These are phyloP conservation scores for Calephelis virginiensis DNA, from an alignment of 1,140 invertebrate genomes.

Conservation along the genomic window DNA sequence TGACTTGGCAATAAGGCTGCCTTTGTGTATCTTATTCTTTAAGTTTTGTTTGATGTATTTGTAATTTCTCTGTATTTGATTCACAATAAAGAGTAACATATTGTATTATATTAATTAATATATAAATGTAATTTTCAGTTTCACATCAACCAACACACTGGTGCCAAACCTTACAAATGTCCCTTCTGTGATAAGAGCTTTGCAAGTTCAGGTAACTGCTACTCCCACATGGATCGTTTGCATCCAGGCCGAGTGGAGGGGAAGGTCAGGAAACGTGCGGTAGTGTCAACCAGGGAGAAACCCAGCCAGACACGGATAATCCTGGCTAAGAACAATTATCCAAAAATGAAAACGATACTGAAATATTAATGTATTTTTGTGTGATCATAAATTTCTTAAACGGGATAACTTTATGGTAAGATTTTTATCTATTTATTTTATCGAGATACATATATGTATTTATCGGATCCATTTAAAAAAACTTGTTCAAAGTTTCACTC, in stretches of 20 bases:
- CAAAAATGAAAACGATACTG: constrained; percentile 33
- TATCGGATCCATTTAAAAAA: too few species aligned
- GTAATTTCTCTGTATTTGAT: too few species aligned
- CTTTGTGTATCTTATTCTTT: too few species aligned
- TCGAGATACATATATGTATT: too few species aligned
- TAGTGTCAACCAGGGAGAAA: not conserved
- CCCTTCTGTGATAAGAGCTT: constrained; percentile 90
- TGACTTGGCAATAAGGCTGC: too few species aligned
- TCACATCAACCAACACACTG: constrained; percentile 89
- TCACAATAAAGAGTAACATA: too few species aligned
- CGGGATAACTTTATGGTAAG: constrained; percentile 64
- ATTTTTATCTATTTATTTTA: constrained; percentile 16
- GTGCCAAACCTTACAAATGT: constrained; percentile 89
- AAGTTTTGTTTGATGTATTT: too few species aligned
- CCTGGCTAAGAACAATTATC: constrained; percentile 8
- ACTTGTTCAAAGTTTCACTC: too few species aligned
- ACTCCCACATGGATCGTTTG: constrained; percentile 86
- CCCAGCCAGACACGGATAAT: not conserved
- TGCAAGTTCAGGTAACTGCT: constrained; percentile 88
- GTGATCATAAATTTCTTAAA: constrained; percentile 57
- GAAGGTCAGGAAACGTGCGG: constrained; percentile 5
- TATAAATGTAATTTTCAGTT: constrained; percentile 74
- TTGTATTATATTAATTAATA: not conserved
- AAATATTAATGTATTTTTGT: constrained; percentile 62
- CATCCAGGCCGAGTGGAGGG: constrained; percentile 74